These are phyloP conservation scores for Sarcophaga carnaria DNA, from an alignment of 2,888 invertebrate species.

Conservation along the genomic window DNA sequence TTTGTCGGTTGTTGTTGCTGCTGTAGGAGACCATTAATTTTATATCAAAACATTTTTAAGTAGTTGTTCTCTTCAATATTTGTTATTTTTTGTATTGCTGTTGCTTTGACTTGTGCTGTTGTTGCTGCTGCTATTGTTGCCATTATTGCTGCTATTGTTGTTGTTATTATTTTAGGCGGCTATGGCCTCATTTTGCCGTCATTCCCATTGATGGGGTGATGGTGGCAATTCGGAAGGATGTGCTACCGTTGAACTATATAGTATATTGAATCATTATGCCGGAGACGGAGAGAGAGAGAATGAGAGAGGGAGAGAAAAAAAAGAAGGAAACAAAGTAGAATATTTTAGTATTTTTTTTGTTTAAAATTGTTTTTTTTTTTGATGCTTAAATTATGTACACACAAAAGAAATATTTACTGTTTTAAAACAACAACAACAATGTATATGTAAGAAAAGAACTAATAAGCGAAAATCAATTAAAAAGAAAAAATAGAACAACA, in stretches of 20 bases:
- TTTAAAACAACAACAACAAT: not conserved
- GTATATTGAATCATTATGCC: not conserved
- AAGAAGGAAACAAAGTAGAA: constrained; percentile 39
- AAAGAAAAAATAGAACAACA: not conserved
- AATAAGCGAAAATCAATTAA: not conserved
- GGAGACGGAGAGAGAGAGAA: not conserved
- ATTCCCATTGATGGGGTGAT: constrained; percentile 99
- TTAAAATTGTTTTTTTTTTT: not conserved
- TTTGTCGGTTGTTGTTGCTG: not conserved
- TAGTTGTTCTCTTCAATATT: constrained; percentile 35
- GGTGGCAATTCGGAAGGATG: constrained; percentile 99
- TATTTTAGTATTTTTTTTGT: constrained; percentile 6
- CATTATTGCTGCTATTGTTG: constrained; percentile 58
- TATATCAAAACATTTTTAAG: constrained; percentile 12
- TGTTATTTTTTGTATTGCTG: constrained; percentile 16
- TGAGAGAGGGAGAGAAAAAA: not conserved
- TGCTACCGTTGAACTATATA: constrained; percentile 96
- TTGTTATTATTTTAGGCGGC: constrained; percentile 81
- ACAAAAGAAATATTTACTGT: not conserved
- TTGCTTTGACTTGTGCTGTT: not conserved
- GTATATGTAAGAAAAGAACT: not conserved
- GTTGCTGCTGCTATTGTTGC: constrained; percentile 26
- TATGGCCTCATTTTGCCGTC: constrained; percentile 85
- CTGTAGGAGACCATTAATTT: constrained; percentile 11
- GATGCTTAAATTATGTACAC: not conserved